Percentiles rank a stretch among this genome's conserved stretches.
phyloP scores from a whole-genome alignment of 2,797 vertebrate genomes.

The Pseudochromis fuscus region DNA sequence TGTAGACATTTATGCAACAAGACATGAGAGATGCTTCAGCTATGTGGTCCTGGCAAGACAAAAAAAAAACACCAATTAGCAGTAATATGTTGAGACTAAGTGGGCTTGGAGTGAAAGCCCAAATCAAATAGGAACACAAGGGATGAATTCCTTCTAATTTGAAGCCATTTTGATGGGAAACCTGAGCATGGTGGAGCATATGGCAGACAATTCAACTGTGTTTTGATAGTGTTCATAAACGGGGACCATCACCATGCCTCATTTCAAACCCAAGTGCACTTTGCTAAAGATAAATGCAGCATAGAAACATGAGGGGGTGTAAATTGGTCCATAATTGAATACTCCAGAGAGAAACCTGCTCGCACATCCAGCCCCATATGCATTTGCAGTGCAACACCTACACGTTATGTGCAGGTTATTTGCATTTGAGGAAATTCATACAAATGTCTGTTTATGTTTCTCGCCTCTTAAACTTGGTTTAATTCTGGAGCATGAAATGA shows the following conservation, averaged over 20 bases:
- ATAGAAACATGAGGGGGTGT: conserved; percentile 70
- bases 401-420: conserved; percentile 49
- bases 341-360: conserved; percentile 62
- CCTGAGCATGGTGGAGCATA: conserved; percentile 77
- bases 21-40: conserved; percentile 44
- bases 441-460: conserved; percentile 50
- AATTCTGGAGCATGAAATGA: conserved; percentile 41
- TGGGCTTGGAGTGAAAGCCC: conserved; percentile 57
- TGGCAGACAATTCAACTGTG: conserved; percentile 75
- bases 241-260: conserved; percentile 72
- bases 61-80: conserved; percentile 61
- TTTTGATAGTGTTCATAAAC: conserved; percentile 80
- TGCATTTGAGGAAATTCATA: conserved; percentile 61
- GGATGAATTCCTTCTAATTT: conserved; percentile 70
- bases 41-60: conserved; percentile 36
- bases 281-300: conserved; percentile 74
- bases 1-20: conserved; percentile 41
- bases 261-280: conserved; percentile 78
- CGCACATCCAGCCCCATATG: conserved; percentile 59
- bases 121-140: conserved; percentile 70
- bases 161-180: conserved; percentile 66
- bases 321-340: conserved; percentile 74
- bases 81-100: conserved; percentile 70
- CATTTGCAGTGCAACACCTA: conserved; percentile 57
- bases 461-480: conserved; percentile 29